Evolutionary conservation across 2,888 invertebrate genomes (phyloP).

Genomic region (Trisateles emortualis): DNA sequence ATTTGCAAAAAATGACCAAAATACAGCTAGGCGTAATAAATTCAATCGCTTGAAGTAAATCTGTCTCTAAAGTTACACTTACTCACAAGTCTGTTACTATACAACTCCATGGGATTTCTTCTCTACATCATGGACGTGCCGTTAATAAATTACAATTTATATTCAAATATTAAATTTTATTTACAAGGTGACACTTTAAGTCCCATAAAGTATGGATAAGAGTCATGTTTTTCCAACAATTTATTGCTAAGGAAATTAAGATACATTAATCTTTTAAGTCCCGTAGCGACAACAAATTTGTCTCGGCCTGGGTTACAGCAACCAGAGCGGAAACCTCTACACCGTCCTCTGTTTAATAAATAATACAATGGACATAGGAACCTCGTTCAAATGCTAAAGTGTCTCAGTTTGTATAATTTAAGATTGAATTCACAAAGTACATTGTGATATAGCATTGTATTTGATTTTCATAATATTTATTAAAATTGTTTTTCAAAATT

Average conservation of each 20-base stretch:
- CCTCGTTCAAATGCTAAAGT: not conserved
- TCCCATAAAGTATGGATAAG: constrained; percentile 24
- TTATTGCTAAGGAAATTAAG: constrained; percentile 40
- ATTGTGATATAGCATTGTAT: not conserved
- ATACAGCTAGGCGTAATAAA: no score
- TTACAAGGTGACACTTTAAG: constrained; percentile 19
- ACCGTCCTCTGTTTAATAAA: constrained; percentile 13
- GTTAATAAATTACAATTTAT: no score
- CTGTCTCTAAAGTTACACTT: no score
- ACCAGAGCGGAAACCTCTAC: constrained; percentile 17
- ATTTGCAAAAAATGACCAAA: no score
- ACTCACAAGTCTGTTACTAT: no score
- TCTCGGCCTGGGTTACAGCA: constrained; percentile 7
- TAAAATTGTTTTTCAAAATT: not conserved
- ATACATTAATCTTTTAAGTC: constrained; percentile 36
- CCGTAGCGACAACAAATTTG: constrained; percentile 29
- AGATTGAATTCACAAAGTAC: not conserved
- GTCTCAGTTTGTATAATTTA: not conserved
- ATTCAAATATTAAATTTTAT: constrained; percentile 15
- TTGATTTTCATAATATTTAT: not conserved
- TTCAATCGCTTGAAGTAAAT: no score
- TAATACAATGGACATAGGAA: constrained; percentile 9
- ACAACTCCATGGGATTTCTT: no score
- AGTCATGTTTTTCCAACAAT: constrained; percentile 30
- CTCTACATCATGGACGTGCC: no score